Percentiles rank a stretch among this genome's conserved stretches.
phyloP scores from a whole-genome alignment of 2,888 invertebrate genomes.

The Ametastegia equiseti region DNA sequence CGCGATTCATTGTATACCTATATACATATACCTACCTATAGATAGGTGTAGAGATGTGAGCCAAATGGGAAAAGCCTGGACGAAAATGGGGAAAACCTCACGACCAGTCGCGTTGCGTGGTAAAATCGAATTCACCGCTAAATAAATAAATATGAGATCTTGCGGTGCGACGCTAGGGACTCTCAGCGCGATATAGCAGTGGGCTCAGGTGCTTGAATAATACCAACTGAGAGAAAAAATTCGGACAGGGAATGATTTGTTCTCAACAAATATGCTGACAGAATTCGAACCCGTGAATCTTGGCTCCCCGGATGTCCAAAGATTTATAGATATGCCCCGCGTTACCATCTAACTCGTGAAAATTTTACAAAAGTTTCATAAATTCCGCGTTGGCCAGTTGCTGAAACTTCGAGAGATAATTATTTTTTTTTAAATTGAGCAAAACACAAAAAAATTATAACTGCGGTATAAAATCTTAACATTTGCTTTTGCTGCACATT shows the following conservation, averaged over 20 bases:
- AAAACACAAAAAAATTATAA: too few species aligned
- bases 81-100: neutral
- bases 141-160: slow-evolving; percentile 35
- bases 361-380: neutral
- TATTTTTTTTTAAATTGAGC: too few species aligned
- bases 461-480: neutral
- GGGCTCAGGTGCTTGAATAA: slow-evolving; percentile 31
- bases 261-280: slow-evolving; percentile 30
- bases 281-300: slow-evolving; percentile 1
- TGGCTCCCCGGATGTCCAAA: neutral
- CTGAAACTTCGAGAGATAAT: neutral
- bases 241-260: slow-evolving; percentile 30
- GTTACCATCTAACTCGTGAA: neutral
- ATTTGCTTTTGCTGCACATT: neutral
- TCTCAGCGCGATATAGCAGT: too few species aligned
- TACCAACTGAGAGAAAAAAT: neutral
- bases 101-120: neutral
- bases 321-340: slow-evolving; percentile 23
- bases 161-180: slow-evolving; percentile 11
- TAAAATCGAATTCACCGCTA: slow-evolving; percentile 23
- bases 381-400: neutral
- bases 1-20: neutral
- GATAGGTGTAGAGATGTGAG: neutral
- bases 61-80: neutral
- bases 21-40: neutral